Percentiles rank a stretch among this genome's conserved stretches.
Conservation (phyloP, 2,797 vertebrate genomes). For the Oophaga sylvatica region DNA sequence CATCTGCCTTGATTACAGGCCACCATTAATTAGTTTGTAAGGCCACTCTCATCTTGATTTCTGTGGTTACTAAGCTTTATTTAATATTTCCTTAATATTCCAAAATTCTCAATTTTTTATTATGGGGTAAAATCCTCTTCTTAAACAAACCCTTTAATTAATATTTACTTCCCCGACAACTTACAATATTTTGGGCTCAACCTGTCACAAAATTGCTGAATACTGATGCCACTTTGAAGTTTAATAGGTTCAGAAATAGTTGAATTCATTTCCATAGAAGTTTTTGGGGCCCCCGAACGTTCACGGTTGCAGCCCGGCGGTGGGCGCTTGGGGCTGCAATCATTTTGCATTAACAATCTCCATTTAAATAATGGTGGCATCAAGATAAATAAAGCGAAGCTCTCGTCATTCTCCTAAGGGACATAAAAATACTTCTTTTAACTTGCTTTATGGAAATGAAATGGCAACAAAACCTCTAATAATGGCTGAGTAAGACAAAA, state of each 20-base stretch:
- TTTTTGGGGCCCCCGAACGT: no score
- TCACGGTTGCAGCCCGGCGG: not conserved
- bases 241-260: not conserved
- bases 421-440: no score
- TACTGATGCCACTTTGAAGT: conserved; percentile 1
- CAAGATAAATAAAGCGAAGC: conserved; percentile 30
- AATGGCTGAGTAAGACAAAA: conserved; percentile 16
- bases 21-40: not conserved
- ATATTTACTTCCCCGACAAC: not conserved
- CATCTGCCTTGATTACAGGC: no score
- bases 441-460: conserved; percentile 48
- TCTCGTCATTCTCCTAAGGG: conserved; percentile 38
- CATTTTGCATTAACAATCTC: conserved; percentile 33
- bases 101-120: no score
- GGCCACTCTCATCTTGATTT: not conserved
- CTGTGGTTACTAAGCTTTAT: not conserved
- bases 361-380: conserved; percentile 48
- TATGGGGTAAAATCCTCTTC: no score
- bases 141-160: not conserved
- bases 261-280: not conserved
- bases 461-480: conserved; percentile 25
- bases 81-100: no score
- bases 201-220: not conserved
- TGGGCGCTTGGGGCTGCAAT: conserved; percentile 7
- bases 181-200: not conserved